Percentiles rank a stretch among this genome's conserved stretches.
Conservation (phyloP, 2,113 vertebrate species). For the Bubo scandiacus region DNA sequence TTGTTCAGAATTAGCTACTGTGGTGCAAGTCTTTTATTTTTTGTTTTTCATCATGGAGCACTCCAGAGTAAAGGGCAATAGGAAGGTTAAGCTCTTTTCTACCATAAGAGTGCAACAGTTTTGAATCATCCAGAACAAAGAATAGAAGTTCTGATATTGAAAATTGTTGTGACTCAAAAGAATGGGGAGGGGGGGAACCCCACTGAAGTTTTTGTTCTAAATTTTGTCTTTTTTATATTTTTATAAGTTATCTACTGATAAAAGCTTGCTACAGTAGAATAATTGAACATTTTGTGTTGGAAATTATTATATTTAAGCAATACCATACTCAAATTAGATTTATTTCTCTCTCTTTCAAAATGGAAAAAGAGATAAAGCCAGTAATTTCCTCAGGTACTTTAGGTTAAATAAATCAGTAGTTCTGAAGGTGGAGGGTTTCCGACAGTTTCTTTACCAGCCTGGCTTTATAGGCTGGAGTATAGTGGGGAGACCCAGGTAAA, state of each 20-base stretch:
- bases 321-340: background rate
- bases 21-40: background rate
- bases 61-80: background rate
- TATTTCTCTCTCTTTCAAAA: background rate
- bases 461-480: background rate
- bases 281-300: background rate
- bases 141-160: background rate
- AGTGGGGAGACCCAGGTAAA: background rate
- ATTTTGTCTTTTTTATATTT: background rate
- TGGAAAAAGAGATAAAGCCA: background rate
- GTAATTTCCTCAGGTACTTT: background rate
- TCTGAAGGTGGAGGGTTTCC: background rate
- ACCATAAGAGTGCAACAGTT: background rate
- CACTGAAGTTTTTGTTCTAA: background rate
- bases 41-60: background rate
- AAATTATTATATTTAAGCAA: background rate
- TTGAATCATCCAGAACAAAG: background rate
- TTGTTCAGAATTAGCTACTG: background rate
- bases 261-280: background rate
- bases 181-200: accelerated
- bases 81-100: background rate
- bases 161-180: background rate
- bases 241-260: background rate
- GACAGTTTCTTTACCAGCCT: background rate
- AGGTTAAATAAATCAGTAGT: background rate